Evolutionary conservation across 2,888 invertebrate species (phyloP).

Genomic region (Eledona agricola): DNA sequence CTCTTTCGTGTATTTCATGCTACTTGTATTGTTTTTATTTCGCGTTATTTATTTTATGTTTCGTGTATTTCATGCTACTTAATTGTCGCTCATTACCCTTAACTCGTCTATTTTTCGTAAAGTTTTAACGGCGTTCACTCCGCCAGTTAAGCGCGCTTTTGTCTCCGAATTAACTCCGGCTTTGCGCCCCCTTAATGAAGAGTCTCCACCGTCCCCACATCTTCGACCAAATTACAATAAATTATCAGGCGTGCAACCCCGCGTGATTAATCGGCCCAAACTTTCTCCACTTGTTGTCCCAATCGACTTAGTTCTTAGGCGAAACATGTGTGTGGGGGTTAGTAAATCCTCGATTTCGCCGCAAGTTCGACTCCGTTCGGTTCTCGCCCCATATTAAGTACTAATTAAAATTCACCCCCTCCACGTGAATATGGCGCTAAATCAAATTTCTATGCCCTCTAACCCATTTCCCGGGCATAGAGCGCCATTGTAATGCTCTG

Average conservation of each 20-base stretch:
- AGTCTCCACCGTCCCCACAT: no score
- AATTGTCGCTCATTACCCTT: no score
- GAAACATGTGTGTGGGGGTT: slow-evolving; percentile 18
- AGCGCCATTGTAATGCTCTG: slow-evolving; percentile 49
- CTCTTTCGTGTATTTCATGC: no score
- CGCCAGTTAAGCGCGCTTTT: no score
- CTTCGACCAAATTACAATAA: slow-evolving; percentile 34
- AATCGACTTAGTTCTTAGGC: slow-evolving; percentile 13
- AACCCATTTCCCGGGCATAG: slow-evolving; percentile 53
- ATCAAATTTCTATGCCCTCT: slow-evolving; percentile 56
- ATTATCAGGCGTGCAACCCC: slow-evolving; percentile 26
- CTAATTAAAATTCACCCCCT: slow-evolving; percentile 58
- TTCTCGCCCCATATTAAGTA: slow-evolving; percentile 49
- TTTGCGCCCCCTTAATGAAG: no score
- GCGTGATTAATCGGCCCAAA: slow-evolving; percentile 31
- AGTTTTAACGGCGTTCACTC: no score
- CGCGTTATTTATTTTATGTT: no score
- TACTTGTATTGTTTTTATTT: no score
- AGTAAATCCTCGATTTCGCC: slow-evolving; percentile 45
- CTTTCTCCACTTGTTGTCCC: slow-evolving; percentile 22
- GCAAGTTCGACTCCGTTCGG: slow-evolving; percentile 45
- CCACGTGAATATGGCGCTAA: slow-evolving; percentile 54
- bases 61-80: no score
- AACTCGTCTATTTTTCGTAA: no score
- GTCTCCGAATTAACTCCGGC: no score